phyloP scores from a whole-genome alignment of 2,888 invertebrate species.

The Sarcophaga caerulescens region DNA sequence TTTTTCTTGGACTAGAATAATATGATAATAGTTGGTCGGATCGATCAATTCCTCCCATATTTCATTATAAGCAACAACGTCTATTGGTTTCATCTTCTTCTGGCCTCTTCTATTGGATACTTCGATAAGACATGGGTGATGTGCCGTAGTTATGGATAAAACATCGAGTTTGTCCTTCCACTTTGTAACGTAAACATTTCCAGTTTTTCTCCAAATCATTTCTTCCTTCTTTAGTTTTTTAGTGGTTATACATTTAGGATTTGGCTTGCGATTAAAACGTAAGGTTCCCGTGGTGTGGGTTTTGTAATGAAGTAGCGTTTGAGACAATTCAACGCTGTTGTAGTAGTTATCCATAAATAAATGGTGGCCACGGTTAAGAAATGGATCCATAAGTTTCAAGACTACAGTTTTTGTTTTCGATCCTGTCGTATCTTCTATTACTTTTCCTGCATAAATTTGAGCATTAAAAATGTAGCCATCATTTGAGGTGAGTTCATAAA shows the following conservation, averaged over 20 bases:
- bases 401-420: background rate
- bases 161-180: conserved; percentile 35
- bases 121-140: conserved; percentile 45
- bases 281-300: conserved; percentile 34
- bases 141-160: conserved; percentile 16
- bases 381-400: background rate
- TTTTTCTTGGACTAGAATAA: conserved; percentile 19
- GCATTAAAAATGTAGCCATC: background rate
- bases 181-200: conserved; percentile 43
- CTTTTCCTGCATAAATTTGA: no score
- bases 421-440: no score
- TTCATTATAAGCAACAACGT: conserved; percentile 39
- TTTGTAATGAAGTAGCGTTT: conserved; percentile 7
- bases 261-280: conserved; percentile 42
- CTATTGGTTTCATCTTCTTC: conserved; percentile 52
- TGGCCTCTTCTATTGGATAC: conserved; percentile 30
- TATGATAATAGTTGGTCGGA: conserved; percentile 37
- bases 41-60: conserved; percentile 46
- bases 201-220: conserved; percentile 39
- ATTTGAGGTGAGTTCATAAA: background rate
- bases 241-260: conserved; percentile 36
- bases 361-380: background rate
- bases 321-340: no score
- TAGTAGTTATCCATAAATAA: no score
- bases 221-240: conserved; percentile 42